Conservation (phyloP, 2,797 vertebrate genomes). For the Rhincodon typus region DNA sequence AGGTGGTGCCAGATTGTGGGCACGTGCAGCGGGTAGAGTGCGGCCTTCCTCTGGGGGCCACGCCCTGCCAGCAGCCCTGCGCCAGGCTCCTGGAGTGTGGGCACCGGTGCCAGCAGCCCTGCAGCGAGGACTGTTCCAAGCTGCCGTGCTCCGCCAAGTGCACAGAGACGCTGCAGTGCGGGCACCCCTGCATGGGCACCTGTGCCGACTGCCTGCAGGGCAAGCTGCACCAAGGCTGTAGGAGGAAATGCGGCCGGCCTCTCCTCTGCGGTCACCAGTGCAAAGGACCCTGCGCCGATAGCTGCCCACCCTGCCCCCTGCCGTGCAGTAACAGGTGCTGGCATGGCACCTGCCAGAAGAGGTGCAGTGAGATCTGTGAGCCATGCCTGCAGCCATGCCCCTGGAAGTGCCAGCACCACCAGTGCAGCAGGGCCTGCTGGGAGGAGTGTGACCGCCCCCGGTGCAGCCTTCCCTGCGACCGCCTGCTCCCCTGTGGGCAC, state of each 20-base stretch:
- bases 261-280: slow-evolving; percentile 34
- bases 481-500: slow-evolving; percentile 9
- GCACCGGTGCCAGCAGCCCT: background rate
- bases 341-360: background rate
- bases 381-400: slow-evolving; percentile 23
- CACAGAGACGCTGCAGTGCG: background rate
- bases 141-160: background rate
- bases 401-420: slow-evolving; percentile 23
- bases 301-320: background rate
- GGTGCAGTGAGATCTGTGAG: background rate
- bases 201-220: background rate
- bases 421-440: background rate
- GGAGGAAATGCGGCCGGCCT: background rate
- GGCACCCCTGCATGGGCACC: slow-evolving; percentile 26
- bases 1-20: background rate
- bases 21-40: background rate
- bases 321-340: background rate
- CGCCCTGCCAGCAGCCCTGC: background rate
- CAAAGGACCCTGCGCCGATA: slow-evolving; percentile 12
- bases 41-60: background rate
- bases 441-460: slow-evolving; percentile 24
- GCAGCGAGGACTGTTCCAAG: background rate
- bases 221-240: slow-evolving; percentile 18
- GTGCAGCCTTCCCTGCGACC: slow-evolving; percentile 12
- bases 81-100: background rate